Percentiles rank a stretch among this genome's conserved stretches.
phyloP scores from a whole-genome alignment of 2,113 vertebrate genomes.

The Spermophilus dauricus region DNA sequence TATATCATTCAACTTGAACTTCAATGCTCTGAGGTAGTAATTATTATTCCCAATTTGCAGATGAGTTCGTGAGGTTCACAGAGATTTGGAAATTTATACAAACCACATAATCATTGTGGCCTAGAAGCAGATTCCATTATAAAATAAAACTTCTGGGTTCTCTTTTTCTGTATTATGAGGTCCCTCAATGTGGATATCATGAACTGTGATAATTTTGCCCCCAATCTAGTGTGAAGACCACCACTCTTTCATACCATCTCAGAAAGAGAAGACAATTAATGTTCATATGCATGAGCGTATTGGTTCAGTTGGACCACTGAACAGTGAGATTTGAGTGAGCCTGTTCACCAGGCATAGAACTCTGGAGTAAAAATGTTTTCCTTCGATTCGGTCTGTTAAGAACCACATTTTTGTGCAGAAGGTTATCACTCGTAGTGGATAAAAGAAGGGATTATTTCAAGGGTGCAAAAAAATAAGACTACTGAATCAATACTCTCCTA shows the following conservation, averaged over 20 bases:
- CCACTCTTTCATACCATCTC: neutral
- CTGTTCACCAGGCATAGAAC: neutral
- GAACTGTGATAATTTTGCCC: neutral
- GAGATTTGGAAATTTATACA: neutral
- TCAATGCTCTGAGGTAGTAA: neutral
- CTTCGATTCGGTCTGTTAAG: neutral
- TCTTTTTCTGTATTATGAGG: neutral
- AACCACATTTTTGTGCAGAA: neutral
- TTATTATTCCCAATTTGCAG: neutral
- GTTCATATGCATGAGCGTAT: neutral
- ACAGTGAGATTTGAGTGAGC: neutral
- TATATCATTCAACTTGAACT: neutral
- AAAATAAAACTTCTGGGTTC: neutral
- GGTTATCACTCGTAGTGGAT: neutral
- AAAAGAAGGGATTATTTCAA: neutral
- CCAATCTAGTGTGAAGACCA: neutral
- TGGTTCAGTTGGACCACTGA: neutral
- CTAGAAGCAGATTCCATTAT: neutral
- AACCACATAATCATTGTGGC: neutral
- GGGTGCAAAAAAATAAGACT: slow-evolving; percentile 16
- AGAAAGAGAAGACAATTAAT: neutral
- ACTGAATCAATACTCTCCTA: neutral
- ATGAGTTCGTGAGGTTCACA: neutral
- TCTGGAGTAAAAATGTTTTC: neutral
- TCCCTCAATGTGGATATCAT: neutral